phyloP scores from a whole-genome alignment of 1,140 invertebrate species.

The Trichogramma pretiosum region DNA sequence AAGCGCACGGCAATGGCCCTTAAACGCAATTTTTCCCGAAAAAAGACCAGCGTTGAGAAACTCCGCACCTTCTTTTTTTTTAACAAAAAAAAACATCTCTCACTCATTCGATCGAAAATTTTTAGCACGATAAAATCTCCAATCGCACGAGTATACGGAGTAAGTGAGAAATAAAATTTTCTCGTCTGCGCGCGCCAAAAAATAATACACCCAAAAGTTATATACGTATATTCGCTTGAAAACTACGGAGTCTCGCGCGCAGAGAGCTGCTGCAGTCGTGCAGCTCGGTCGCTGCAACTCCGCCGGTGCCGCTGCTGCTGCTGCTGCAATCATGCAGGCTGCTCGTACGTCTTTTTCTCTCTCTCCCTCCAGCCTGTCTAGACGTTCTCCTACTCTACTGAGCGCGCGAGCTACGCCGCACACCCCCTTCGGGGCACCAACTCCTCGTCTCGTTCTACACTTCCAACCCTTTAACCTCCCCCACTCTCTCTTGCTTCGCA shows the following conservation, averaged over 20 bases:
- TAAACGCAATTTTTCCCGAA: no score
- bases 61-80: no score
- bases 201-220: no score
- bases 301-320: neutral
- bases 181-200: no score
- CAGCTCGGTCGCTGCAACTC: neutral
- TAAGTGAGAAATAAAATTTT: neutral
- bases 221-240: no score
- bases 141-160: neutral
- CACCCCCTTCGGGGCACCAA: constrained; percentile 19
- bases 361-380: constrained; percentile 35
- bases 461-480: constrained; percentile 31
- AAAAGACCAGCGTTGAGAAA: no score
- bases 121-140: no score
- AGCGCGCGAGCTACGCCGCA: constrained; percentile 27
- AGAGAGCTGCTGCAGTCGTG: neutral
- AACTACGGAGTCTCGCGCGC: no score
- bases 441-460: constrained; percentile 24
- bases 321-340: neutral
- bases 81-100: no score
- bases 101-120: no score
- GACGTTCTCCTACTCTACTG: constrained; percentile 41
- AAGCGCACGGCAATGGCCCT: no score
- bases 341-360: no score
- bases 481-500: neutral